phyloP scores from a whole-genome alignment of 2,888 invertebrate genomes.

The Tipula helvola region DNA sequence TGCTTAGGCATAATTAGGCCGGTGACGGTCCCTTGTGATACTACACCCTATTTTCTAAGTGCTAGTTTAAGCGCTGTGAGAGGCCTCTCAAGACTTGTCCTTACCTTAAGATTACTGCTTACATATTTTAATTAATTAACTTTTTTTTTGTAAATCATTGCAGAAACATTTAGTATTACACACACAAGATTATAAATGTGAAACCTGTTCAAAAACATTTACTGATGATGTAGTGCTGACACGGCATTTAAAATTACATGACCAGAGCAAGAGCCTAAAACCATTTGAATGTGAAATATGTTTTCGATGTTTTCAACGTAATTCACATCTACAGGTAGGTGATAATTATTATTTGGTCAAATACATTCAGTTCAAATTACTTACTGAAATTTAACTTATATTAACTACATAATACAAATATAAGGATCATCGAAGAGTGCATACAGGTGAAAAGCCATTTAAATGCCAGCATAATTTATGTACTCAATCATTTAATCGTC shows the following conservation, averaged over 20 bases:
- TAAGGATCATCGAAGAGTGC: not conserved
- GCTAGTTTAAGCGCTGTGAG: no score
- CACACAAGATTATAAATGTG: not conserved
- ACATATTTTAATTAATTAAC: not conserved
- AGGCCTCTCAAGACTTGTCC: no score
- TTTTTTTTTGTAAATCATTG: not conserved
- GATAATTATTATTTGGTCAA: not conserved
- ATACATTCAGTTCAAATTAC: not conserved
- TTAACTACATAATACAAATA: not conserved
- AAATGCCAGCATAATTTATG: not conserved
- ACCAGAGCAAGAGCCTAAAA: not conserved
- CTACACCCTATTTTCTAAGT: no score
- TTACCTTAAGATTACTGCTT: no score
- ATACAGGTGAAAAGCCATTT: not conserved
- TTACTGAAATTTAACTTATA: not conserved
- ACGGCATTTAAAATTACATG: not conserved
- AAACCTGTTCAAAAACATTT: not conserved
- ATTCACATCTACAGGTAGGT: not conserved
- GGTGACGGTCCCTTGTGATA: no score
- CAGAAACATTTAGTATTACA: not conserved
- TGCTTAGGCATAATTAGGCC: no score
- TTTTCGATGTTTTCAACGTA: not conserved
- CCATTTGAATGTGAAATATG: not conserved
- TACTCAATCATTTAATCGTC: not conserved
- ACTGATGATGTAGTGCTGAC: not conserved